phyloP scores from a whole-genome alignment of 2,888 invertebrate genomes.

The Prenolepis imparis region DNA sequence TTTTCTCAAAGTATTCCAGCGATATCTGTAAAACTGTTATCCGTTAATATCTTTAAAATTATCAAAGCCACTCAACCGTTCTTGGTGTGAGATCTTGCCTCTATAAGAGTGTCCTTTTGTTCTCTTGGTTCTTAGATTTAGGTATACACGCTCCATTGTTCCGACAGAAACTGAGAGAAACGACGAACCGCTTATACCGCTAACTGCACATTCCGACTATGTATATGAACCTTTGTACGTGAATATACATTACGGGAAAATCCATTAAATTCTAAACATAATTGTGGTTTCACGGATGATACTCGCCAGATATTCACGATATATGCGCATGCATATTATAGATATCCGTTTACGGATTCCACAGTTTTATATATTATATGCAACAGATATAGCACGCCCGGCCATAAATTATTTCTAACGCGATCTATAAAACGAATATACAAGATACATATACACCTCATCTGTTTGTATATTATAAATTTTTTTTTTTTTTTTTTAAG shows the following conservation, averaged over 20 bases:
- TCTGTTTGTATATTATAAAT: neutral
- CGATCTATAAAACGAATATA: slow-evolving; percentile 19
- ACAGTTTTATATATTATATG: slow-evolving; percentile 2
- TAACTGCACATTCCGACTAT: slow-evolving; percentile 34
- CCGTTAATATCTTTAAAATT: slow-evolving; percentile 21
- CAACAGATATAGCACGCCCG: neutral
- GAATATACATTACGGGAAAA: slow-evolving; percentile 43
- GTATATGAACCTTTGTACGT: slow-evolving; percentile 26
- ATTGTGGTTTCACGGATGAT: slow-evolving; percentile 44
- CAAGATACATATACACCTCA: neutral
- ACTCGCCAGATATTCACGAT: slow-evolving; percentile 28
- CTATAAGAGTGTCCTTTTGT: slow-evolving; percentile 34
- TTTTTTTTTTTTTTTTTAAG: neutral
- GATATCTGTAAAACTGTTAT: neutral
- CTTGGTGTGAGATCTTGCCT: neutral
- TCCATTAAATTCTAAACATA: slow-evolving; percentile 50
- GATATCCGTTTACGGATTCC: slow-evolving; percentile 29
- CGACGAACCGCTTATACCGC: slow-evolving; percentile 41
- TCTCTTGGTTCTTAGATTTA: slow-evolving; percentile 40
- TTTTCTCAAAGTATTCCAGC: neutral
- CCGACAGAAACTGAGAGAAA: slow-evolving; percentile 37
- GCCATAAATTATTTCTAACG: slow-evolving; percentile 20
- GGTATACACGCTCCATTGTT: slow-evolving; percentile 43
- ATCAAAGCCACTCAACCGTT: neutral
- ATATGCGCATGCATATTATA: slow-evolving; percentile 39